A percentile compares a stretch with the other conserved stretches of the same genome.
Conservation (phyloP, 2,113 vertebrate species). For the Chamaea fasciata region DNA sequence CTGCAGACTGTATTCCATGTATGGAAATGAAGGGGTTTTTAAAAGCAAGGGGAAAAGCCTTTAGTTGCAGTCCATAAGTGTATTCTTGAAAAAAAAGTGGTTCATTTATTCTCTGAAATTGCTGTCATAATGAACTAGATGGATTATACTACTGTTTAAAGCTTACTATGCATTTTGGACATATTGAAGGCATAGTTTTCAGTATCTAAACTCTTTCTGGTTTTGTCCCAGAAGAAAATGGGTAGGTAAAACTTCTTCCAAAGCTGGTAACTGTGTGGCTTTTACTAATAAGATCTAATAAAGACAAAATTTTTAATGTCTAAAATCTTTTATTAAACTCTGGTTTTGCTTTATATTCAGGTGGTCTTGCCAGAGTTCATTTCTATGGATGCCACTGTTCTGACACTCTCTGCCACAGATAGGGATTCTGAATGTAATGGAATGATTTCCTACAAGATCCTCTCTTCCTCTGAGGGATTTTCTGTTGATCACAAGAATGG, state of each 20-base stretch:
- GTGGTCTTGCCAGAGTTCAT: constrained; percentile 77
- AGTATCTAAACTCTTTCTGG: not conserved
- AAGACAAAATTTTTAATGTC: not conserved
- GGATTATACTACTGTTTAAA: not conserved
- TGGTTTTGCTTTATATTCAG: constrained; percentile 53
- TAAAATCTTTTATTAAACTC: not conserved
- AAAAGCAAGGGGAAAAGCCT: not conserved
- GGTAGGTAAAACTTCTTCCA: not conserved
- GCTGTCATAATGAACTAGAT: not conserved
- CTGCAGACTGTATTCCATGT: not conserved
- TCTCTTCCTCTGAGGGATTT: constrained; percentile 77
- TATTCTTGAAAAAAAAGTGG: not conserved
- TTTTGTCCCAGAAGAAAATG: not conserved
- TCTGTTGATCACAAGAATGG: constrained; percentile 80
- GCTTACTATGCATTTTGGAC: not conserved
- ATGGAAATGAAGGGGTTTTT: not conserved
- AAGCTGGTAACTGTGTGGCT: not conserved
- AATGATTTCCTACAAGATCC: constrained; percentile 81
- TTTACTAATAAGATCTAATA: not conserved
- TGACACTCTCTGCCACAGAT: constrained; percentile 81
- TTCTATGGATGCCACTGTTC: constrained; percentile 59
- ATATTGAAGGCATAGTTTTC: not conserved
- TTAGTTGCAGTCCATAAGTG: not conserved
- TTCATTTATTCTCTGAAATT: not conserved
- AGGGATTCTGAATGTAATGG: constrained; percentile 75